Conservation (phyloP, 1,140 invertebrate genomes). For the Tetragnatha versicolor region DNA sequence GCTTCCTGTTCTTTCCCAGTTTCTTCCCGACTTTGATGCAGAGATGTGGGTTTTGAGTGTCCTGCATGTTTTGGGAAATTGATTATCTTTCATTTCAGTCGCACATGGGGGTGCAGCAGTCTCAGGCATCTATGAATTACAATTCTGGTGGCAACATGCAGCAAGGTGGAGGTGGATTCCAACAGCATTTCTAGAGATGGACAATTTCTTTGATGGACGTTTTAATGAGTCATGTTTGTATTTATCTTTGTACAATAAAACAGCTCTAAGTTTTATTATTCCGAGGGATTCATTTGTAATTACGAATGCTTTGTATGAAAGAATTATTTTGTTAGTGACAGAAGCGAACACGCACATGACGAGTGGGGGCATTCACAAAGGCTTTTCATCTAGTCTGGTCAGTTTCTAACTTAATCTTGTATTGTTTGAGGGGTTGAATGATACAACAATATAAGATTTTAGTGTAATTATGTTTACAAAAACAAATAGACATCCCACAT, state of each 20-base stretch:
- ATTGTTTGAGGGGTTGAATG: too few species aligned
- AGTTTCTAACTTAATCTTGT: too few species aligned
- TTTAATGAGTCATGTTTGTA: slow-evolving; percentile 1
- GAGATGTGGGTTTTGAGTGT: not conserved
- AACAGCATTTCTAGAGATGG: slow-evolving; percentile 44
- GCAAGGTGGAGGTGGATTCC: slow-evolving; percentile 45
- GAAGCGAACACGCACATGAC: too few species aligned
- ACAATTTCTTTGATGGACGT: not conserved
- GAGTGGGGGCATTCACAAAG: too few species aligned
- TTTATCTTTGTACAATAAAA: slow-evolving; percentile 42
- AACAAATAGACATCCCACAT: too few species aligned
- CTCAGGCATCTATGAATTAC: slow-evolving; percentile 41
- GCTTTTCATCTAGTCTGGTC: too few species aligned
- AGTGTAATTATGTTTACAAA: too few species aligned
- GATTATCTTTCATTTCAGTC: slow-evolving; percentile 29
- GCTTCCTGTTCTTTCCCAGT: not conserved
- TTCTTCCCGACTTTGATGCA: not conserved
- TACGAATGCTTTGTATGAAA: too few species aligned
- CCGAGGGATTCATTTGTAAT: too few species aligned
- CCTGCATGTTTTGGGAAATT: not conserved
- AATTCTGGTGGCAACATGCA: slow-evolving; percentile 47
- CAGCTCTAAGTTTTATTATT: too few species aligned
- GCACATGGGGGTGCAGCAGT: slow-evolving; percentile 49
- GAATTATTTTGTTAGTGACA: too few species aligned
- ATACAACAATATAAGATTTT: too few species aligned